Conservation (phyloP, 2,888 invertebrate species). For the Microctonus brassicae region DNA sequence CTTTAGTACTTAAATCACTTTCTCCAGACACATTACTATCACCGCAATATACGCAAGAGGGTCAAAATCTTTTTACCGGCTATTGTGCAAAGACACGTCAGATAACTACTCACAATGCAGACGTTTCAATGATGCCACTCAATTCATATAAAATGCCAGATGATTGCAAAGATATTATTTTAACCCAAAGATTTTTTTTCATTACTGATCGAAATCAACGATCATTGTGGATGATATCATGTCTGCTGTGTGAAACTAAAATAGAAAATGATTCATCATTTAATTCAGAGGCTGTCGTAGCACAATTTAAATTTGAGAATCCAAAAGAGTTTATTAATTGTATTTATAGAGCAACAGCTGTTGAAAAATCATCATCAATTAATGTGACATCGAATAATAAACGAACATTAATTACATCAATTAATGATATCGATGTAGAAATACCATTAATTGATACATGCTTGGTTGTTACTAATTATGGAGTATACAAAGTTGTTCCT, state of each 20-base stretch:
- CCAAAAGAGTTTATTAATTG: slow-evolving; percentile 71
- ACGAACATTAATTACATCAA: slow-evolving; percentile 68
- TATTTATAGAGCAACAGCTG: slow-evolving; percentile 71
- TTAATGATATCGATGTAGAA: slow-evolving; percentile 70
- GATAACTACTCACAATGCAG: slow-evolving; percentile 77
- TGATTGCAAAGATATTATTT: slow-evolving; percentile 74
- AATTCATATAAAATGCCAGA: slow-evolving; percentile 79
- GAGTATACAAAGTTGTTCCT: slow-evolving; percentile 74
- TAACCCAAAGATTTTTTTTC: slow-evolving; percentile 80
- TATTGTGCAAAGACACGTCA: slow-evolving; percentile 73
- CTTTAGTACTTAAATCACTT: slow-evolving; percentile 55
- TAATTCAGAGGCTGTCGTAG: slow-evolving; percentile 73
- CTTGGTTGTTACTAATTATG: slow-evolving; percentile 74
- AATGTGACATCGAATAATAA: slow-evolving; percentile 14
- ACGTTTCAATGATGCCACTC: slow-evolving; percentile 77
- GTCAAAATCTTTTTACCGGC: slow-evolving; percentile 73
- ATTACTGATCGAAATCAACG: slow-evolving; percentile 72
- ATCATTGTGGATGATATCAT: slow-evolving; percentile 72
- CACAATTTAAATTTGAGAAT: slow-evolving; percentile 72
- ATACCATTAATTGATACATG: slow-evolving; percentile 73
- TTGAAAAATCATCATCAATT: slow-evolving; percentile 52
- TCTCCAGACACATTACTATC: slow-evolving; percentile 71
- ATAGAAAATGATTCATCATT: slow-evolving; percentile 72
- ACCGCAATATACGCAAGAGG: slow-evolving; percentile 74
- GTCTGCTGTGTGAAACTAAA: slow-evolving; percentile 73